A percentile compares a stretch with the other conserved stretches of the same genome.
These are phyloP conservation scores for Nephrotoma appendiculata DNA, from an alignment of 2,888 invertebrate species.

Conservation along the genomic window DNA sequence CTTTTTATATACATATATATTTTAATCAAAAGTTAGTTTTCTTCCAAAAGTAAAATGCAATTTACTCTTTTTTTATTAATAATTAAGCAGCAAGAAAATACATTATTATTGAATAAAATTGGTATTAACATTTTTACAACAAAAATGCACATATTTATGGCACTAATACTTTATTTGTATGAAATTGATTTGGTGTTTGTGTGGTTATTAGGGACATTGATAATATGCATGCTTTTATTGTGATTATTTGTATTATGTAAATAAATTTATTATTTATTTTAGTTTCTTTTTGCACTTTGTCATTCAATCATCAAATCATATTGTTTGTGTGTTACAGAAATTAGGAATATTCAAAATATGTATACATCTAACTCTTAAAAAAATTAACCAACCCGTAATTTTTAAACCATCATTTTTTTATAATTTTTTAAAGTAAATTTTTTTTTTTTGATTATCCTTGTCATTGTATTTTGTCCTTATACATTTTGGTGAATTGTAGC, in stretches of 20 bases:
- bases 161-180: not conserved
- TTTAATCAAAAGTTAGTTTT: not conserved
- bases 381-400: not conserved
- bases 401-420: constrained; percentile 11
- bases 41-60: not conserved
- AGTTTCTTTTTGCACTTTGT: not conserved
- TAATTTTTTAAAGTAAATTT: constrained; percentile 15
- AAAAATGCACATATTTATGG: not conserved
- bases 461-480: constrained; percentile 14
- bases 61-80: not conserved
- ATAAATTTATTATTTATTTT: not conserved
- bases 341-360: not conserved
- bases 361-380: not conserved
- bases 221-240: not conserved
- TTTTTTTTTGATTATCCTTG: constrained; percentile 34
- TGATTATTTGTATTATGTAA: not conserved
- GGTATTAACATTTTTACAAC: not conserved
- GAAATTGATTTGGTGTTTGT: not conserved
- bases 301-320: not conserved
- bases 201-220: not conserved
- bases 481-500: constrained; percentile 48
- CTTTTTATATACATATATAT: not conserved
- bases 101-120: not conserved
- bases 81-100: not conserved
- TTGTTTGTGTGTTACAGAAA: not conserved